Evolutionary conservation across 2,797 vertebrate genomes (phyloP), one percentile per base, ranked within the genome.

Genomic region (Sebastes minor): DNA sequence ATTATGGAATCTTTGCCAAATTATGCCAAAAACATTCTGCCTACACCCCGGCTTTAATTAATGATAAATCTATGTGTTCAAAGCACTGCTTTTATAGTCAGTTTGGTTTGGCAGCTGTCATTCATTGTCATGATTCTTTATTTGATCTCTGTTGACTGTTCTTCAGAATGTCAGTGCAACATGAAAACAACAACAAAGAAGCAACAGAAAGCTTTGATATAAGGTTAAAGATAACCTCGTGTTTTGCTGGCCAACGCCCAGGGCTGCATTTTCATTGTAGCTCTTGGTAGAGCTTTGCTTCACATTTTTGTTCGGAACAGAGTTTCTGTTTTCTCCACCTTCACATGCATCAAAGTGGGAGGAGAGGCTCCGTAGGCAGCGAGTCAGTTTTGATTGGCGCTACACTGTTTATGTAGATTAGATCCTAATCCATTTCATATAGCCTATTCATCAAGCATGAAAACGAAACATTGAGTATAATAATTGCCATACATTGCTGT

Each of bases 321-420:
- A 46, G 33, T 56, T 46, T 60, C 20, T 66, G 30, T 67, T 61
- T 66, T 61, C 70, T 81, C 42, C 61, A 46, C 30, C 53, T 65
- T 77, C 70, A 66, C 68, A 71, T 56, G 35, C 18, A 67, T 76
- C 71, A 62, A 65, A 76, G 71, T 72, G 52, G 78, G 79, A 38
- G 82, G 68, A 79, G 38, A 74, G 68, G 18, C 57, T 73, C 53
- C 10, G 64, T 59, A 79, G 79, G 71, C 79, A 67, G 73, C 1
- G 28, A 75, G 70, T 76, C 80, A 57, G 25, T 61, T 77, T 27
- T 80, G 70, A 85, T 80, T n/a, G 65, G 16, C 42, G 27, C 3
- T 74, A 35, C 77, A 27, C 70, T 46, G 7, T 65, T 49, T 49
- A 53, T 8, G 14, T 20, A 20, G 71, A 55, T n/a, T 42, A 22